Evolutionary conservation across 2,888 invertebrate genomes (phyloP).

Genomic region (Euplagia quadripunctaria): DNA sequence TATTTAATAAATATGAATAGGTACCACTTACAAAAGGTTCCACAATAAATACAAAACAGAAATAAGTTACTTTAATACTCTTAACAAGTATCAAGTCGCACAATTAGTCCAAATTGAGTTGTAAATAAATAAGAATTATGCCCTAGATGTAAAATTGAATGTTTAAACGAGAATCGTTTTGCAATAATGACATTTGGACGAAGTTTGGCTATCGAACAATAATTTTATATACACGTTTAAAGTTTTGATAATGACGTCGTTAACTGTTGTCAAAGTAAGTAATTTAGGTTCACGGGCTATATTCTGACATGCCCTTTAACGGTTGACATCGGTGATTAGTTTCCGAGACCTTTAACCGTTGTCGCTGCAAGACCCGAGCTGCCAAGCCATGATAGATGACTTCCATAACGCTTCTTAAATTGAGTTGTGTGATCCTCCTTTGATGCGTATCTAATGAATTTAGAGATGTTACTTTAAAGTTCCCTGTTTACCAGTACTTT

Average conservation of each 20-base stretch:
- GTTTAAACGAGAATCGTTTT: background rate
- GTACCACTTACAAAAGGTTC: no score
- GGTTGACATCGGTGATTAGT: conserved; percentile 63
- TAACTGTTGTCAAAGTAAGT: conserved; percentile 47
- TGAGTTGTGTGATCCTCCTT: conserved; percentile 12
- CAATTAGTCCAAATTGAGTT: no score
- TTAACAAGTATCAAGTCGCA: no score
- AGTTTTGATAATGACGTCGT: conserved; percentile 17
- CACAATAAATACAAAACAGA: no score
- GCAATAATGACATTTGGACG: background rate
- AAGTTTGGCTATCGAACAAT: background rate
- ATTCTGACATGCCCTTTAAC: conserved; percentile 57
- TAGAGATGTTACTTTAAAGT: background rate
- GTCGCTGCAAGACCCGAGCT: conserved; percentile 48
- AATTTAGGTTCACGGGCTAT: conserved; percentile 57
- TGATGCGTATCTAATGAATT: background rate
- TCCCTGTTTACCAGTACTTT: background rate
- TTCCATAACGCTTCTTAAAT: conserved; percentile 39
- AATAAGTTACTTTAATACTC: no score
- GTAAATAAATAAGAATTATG: no score
- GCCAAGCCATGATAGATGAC: conserved; percentile 64
- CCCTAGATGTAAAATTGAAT: no score
- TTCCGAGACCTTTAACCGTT: conserved; percentile 48
- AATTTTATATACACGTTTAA: background rate
- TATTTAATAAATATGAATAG: background rate